Percentiles rank a stretch among this genome's conserved stretches.
Conservation (phyloP, 2,888 invertebrate species). For the Ramazzottius varieornatus region DNA sequence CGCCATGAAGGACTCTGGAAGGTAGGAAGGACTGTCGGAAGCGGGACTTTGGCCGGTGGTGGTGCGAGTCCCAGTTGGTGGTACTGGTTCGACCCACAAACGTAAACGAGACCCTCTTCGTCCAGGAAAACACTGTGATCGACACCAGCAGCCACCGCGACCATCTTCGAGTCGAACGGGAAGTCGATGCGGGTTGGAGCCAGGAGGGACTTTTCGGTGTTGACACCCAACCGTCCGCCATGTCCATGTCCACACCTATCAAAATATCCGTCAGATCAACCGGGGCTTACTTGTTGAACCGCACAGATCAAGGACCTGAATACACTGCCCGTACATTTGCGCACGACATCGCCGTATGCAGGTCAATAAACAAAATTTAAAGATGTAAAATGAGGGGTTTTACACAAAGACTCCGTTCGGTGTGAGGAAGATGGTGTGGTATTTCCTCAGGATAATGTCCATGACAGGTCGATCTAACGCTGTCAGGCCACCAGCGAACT, state of each 20-base stretch:
- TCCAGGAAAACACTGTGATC: not conserved
- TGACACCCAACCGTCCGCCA: not conserved
- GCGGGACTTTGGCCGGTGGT: not conserved
- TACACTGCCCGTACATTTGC: too few relatives aligned
- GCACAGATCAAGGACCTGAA: too few relatives aligned
- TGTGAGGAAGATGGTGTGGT: not conserved
- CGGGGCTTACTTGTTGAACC: too few relatives aligned
- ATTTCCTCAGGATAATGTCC: not conserved
- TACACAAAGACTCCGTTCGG: not conserved
- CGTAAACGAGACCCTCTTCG: not conserved
- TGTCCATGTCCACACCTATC: not conserved
- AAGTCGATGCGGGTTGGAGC: not conserved
- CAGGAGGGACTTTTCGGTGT: not conserved
- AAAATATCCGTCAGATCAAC: not conserved
- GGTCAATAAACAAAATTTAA: too few relatives aligned
- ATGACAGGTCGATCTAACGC: not conserved
- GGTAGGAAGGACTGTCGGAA: not conserved
- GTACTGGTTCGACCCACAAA: not conserved
- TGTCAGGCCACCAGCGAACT: not conserved
- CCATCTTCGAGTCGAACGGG: not conserved
- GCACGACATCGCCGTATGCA: too few relatives aligned
- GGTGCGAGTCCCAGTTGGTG: not conserved
- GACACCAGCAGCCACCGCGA: not conserved
- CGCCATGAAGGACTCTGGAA: too few relatives aligned
- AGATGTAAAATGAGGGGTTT: too few relatives aligned